Evolutionary conservation across 2,888 invertebrate species (phyloP).

Genomic region (Stenolophus ochropezus): DNA sequence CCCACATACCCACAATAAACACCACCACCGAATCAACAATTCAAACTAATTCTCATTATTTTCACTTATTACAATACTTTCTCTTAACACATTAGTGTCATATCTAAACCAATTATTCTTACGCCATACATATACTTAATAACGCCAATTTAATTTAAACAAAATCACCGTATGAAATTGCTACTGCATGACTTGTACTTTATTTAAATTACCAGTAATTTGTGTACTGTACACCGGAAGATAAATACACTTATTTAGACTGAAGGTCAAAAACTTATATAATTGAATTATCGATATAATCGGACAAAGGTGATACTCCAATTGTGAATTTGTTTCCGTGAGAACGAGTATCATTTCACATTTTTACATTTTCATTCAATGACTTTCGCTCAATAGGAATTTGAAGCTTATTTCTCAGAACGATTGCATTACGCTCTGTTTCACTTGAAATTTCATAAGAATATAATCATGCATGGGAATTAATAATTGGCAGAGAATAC

Average conservation of each 20-base stretch:
- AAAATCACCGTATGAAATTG: not conserved
- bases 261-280: slow-evolving; percentile 20
- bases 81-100: not conserved
- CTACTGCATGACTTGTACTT: not conserved
- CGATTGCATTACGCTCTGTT: slow-evolving; percentile 40
- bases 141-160: too few relatives aligned
- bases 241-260: not conserved
- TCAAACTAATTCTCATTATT: not conserved
- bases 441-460: slow-evolving; percentile 48
- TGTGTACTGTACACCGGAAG: not conserved
- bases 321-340: slow-evolving; percentile 10
- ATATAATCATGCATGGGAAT: slow-evolving; percentile 28
- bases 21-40: not conserved
- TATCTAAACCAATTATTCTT: not conserved
- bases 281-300: not conserved
- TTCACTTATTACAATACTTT: not conserved
- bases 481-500: slow-evolving; percentile 38
- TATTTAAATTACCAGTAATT: not conserved
- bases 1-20: not conserved
- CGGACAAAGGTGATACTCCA: slow-evolving; percentile 4
- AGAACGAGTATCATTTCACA: slow-evolving; percentile 13
- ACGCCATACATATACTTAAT: not conserved
- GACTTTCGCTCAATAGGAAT: slow-evolving; percentile 43
- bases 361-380: slow-evolving; percentile 27
- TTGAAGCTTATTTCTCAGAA: slow-evolving; percentile 44